These are phyloP conservation scores for Alsophila aescularia DNA, from an alignment of 2,888 invertebrate species.

Conservation along the genomic window DNA sequence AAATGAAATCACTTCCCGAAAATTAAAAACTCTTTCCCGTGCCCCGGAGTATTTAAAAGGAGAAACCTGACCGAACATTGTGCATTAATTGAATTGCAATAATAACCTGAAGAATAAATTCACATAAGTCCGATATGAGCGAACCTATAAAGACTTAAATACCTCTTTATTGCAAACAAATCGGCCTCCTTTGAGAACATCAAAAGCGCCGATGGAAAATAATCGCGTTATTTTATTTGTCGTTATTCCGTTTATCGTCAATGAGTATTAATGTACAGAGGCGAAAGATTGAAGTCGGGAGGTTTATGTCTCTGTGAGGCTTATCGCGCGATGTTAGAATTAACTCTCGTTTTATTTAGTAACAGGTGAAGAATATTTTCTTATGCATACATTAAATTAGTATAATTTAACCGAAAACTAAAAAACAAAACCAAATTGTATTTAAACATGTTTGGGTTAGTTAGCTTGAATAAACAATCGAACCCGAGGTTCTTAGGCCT, in stretches of 20 bases:
- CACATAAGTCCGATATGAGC: conserved; percentile 68
- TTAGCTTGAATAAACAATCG: no score
- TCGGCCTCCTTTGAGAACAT: conserved; percentile 77
- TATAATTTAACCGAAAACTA: no score
- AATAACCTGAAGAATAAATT: conserved; percentile 77
- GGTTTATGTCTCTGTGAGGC: conserved; percentile 36
- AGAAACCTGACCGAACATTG: conserved; percentile 70
- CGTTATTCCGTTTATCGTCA: conserved; percentile 61
- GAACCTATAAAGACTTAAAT: conserved; percentile 60
- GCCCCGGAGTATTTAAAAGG: conserved; percentile 44
- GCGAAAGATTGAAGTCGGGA: conserved; percentile 29
- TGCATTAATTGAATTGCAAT: conserved; percentile 82
- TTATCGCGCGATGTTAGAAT: conserved; percentile 11
- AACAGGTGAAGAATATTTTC: no score
- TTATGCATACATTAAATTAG: no score
- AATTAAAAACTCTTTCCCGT: conserved; percentile 40
- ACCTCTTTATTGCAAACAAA: conserved; percentile 82
- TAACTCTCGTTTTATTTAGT: conserved; percentile 4
- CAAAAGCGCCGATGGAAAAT: conserved; percentile 71
- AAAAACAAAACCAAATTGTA: no score
- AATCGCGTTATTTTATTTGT: conserved; percentile 72
- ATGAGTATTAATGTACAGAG: conserved; percentile 52
- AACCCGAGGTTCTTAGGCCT: no score
- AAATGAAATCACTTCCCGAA: conserved; percentile 4
- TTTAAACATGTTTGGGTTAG: no score